Evolutionary conservation across 2,797 vertebrate genomes (phyloP).

Genomic region (Acipenser transmontanus): DNA sequence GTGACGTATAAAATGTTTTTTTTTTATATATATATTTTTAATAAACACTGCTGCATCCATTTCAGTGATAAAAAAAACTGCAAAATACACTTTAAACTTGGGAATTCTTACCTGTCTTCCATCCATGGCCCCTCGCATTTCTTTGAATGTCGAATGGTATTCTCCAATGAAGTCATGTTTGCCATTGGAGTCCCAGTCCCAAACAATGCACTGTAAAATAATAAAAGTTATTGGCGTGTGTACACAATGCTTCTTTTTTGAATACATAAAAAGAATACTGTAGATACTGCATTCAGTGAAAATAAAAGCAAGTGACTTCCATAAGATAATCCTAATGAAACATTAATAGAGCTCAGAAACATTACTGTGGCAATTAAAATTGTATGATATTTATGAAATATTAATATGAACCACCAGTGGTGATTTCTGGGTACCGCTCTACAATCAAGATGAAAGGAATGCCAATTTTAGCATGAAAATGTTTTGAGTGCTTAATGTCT

Average conservation of each 20-base stretch:
- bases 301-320: slow-evolving; percentile 43
- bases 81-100: too few relatives aligned
- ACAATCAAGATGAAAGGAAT: slow-evolving; percentile 1
- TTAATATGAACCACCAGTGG: slow-evolving; percentile 12
- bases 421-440: slow-evolving; percentile 12
- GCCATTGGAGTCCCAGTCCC: slow-evolving; percentile 98
- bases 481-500: background rate
- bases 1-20: too few relatives aligned
- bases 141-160: slow-evolving; percentile 90
- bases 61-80: too few relatives aligned
- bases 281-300: slow-evolving; percentile 16
- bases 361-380: slow-evolving; percentile 49
- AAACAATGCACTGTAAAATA: slow-evolving; percentile 84
- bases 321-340: slow-evolving; percentile 29
- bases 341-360: slow-evolving; percentile 7
- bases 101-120: slow-evolving; percentile 76
- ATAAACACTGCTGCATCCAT: too few relatives aligned
- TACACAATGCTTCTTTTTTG: background rate
- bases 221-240: background rate
- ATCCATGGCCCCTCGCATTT: slow-evolving; percentile 85
- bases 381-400: slow-evolving; percentile 37
- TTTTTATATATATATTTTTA: too few relatives aligned
- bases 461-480: background rate
- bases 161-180: slow-evolving; percentile 98
- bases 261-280: slow-evolving; percentile 14